These are phyloP conservation scores for Smithornis capensis DNA, from an alignment of 2,113 vertebrate species.

Conservation along the genomic window DNA sequence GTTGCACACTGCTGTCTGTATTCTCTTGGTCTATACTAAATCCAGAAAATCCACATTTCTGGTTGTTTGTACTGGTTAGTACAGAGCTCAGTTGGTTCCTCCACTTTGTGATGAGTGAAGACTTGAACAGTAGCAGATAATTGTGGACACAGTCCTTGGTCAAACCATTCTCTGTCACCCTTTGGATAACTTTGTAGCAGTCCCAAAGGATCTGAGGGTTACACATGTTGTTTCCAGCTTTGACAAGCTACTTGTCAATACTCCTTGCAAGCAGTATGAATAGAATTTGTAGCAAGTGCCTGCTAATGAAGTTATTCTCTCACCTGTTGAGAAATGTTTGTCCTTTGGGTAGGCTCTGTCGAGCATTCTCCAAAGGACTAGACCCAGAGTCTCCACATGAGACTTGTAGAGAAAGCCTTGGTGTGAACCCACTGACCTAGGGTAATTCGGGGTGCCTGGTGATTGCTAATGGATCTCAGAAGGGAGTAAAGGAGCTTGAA, in stretches of 20 bases:
- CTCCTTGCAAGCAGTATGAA: not conserved
- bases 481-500: not conserved
- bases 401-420: not conserved
- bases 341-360: not conserved
- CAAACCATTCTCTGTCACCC: not conserved
- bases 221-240: not conserved
- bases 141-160: not conserved
- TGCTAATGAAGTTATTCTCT: not conserved
- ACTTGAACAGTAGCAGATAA: not conserved
- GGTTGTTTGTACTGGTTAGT: not conserved
- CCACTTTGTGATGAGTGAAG: not conserved
- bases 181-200: not conserved
- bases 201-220: not conserved
- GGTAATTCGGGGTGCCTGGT: not conserved
- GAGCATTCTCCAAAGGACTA: not conserved
- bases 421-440: not conserved
- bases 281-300: not conserved
- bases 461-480: not conserved
- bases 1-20: not conserved
- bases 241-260: no score
- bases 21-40: not conserved
- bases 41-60: not conserved
- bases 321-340: not conserved
- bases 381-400: not conserved
- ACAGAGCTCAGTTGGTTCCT: not conserved